Conservation (phyloP, 2,113 vertebrate species). For the Amphiprion ocellaris region DNA sequence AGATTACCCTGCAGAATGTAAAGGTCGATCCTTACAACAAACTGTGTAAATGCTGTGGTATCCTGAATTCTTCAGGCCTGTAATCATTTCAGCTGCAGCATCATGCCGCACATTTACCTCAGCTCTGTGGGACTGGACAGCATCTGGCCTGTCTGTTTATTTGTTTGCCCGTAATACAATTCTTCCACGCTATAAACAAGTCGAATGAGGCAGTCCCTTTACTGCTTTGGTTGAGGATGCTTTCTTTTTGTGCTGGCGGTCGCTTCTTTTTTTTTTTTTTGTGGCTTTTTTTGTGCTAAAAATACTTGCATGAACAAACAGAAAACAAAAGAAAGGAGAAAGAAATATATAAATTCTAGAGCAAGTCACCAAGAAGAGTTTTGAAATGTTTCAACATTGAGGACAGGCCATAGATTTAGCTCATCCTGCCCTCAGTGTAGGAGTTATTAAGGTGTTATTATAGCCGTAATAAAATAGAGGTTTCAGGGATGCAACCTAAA, state of each 20-base stretch:
- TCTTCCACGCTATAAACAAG: slow-evolving; percentile 51
- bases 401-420: background rate
- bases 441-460: slow-evolving; percentile 45
- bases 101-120: background rate
- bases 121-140: slow-evolving; percentile 7
- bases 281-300: slow-evolving; percentile 32
- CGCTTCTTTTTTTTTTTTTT: background rate
- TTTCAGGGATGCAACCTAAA: slow-evolving; percentile 33
- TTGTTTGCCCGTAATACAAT: slow-evolving; percentile 56
- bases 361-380: slow-evolving; percentile 1
- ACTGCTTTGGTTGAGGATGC: slow-evolving; percentile 20
- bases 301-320: slow-evolving; percentile 35
- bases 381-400: slow-evolving; percentile 25
- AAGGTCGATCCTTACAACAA: slow-evolving; percentile 11
- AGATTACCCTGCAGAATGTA: background rate
- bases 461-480: slow-evolving; percentile 21
- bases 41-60: background rate
- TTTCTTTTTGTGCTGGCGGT: slow-evolving; percentile 21
- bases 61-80: slow-evolving; percentile 14
- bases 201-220: slow-evolving; percentile 24
- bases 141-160: slow-evolving; percentile 44
- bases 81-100: slow-evolving; percentile 10
- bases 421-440: background rate
- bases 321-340: slow-evolving; percentile 2
- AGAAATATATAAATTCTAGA: background rate